A percentile compares a stretch with the other conserved stretches of the same genome.
Conservation (phyloP, 2,888 invertebrate species). For the Strigamia maritima region DNA sequence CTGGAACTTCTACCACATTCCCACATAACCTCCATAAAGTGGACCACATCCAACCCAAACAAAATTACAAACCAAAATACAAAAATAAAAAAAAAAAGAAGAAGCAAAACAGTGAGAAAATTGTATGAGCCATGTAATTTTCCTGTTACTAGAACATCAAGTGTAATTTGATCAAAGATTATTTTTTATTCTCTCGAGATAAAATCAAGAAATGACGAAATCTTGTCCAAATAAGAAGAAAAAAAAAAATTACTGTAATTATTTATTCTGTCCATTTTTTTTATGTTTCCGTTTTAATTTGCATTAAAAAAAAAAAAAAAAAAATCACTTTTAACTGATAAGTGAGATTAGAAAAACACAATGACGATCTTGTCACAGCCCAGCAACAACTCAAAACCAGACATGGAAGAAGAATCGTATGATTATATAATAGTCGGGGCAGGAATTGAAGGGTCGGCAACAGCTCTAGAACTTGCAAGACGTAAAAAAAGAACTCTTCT, state of each 20-base stretch:
- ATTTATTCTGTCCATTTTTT: neutral
- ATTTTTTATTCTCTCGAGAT: neutral
- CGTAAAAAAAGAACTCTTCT: constrained; percentile 48
- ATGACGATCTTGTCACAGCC: neutral
- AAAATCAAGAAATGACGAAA: neutral
- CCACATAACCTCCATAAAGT: neutral
- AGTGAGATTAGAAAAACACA: neutral
- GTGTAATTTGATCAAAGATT: neutral
- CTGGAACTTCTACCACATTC: neutral
- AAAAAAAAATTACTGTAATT: neutral
- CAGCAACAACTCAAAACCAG: neutral
- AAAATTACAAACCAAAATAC: constrained; percentile 3
- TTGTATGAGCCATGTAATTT: constrained; percentile 6
- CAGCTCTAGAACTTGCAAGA: constrained; percentile 50
- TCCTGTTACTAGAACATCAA: neutral
- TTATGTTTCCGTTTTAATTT: neutral
- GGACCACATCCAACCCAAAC: constrained; percentile 10
- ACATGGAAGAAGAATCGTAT: neutral
- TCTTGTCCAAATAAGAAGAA: neutral
- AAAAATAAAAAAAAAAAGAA: neutral
- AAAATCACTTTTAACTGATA: neutral
- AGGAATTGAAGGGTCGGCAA: constrained; percentile 50
- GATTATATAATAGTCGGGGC: constrained; percentile 50
- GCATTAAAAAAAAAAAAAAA: neutral
- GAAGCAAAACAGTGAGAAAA: neutral